Evolutionary conservation across 2,113 vertebrate genomes (phyloP), one percentile per base, ranked within the genome.

Genomic region (Burhinus bistriatus): DNA sequence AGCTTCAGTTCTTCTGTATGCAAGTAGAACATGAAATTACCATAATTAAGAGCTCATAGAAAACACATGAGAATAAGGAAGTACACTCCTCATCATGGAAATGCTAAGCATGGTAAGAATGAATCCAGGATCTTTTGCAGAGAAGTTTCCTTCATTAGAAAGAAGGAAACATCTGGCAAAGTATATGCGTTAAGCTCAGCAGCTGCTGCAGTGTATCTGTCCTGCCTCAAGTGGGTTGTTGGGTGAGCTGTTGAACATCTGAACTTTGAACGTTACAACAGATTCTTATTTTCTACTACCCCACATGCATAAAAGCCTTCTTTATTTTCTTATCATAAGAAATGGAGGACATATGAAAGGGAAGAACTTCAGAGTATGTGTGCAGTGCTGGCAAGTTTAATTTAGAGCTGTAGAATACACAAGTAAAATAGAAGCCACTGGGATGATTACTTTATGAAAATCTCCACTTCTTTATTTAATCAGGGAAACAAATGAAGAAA

Each of bases 261-360:
- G 91, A 85, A 94, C 73, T 89, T 94, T 89, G 82, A 88, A 75
- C 51, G 42, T 87, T 84, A 54, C 79, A 90, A 76, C 75, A 73
- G 82, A 59, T 30, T 81, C n/a, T 40, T 61, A 59, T 76, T 76
- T 95, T 42, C 65, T 78, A 27, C 27, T 55, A 57, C 19, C 2
- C 1, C 72, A 40, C 0, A 0, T 87, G 57, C 85, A 80, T 82
- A 83, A 94, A 93, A 91, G 58, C 45, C 25, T 83, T 71, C 69
- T 96, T 95, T 94, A 87, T 91, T 69, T 84, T 93, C 79, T 81
- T 61, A 87, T 83, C 23, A 36, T 71, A 82, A 66, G 71, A 96
- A 87, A 75, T 2, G 15, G 58, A 93, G 66, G 51, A 57, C 23
- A 17, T 47, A 71, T 45, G 62, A 80, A 95, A 75, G 55, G 94